phyloP scores from a whole-genome alignment of 2,888 invertebrate genomes.

The Microctonus hyperodae region DNA sequence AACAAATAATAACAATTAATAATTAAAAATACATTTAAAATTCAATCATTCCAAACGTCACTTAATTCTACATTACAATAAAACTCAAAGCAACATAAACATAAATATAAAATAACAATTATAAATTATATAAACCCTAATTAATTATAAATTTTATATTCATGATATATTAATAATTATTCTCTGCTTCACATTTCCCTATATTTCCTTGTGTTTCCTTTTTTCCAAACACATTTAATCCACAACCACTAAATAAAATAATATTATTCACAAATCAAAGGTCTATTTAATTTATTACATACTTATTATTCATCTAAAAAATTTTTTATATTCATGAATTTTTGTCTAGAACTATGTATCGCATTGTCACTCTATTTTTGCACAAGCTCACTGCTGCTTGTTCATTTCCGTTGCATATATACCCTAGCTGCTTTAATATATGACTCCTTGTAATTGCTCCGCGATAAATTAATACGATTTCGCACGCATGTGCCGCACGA shows the following conservation, averaged over 20 bases:
- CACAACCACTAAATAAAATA: neutral
- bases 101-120: too few species aligned
- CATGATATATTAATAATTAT: neutral
- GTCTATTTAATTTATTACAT: neutral
- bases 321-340: neutral
- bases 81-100: too few species aligned
- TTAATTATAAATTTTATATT: neutral
- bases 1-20: too few species aligned
- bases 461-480: slow-evolving; percentile 60
- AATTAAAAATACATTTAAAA: too few species aligned
- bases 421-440: slow-evolving; percentile 49
- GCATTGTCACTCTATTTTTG: neutral
- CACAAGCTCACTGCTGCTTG: neutral
- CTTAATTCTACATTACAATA: too few species aligned
- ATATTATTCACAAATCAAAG: neutral
- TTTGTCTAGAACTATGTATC: neutral
- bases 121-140: too few species aligned
- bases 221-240: neutral
- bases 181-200: neutral
- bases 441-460: slow-evolving; percentile 59
- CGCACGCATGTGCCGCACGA: slow-evolving; percentile 54
- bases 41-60: too few species aligned
- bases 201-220: neutral
- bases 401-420: neutral
- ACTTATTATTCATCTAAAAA: neutral